Base-by-base conservation (phyloP, 2,888 invertebrate genomes). In the Oasisia sp. region DNA sequence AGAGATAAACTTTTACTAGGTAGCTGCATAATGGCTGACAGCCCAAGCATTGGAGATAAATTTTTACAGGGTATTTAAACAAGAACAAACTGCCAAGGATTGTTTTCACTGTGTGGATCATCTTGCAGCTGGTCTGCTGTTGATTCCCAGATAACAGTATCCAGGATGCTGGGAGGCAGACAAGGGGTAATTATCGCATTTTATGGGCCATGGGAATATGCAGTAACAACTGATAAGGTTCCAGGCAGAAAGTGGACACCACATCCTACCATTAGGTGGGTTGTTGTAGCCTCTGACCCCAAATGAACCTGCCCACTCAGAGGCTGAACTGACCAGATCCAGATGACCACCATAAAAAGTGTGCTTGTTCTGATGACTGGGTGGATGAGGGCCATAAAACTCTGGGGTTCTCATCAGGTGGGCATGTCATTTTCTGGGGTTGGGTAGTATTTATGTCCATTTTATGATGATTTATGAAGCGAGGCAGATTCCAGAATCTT, bases 181-280 rank as follows among this genome's bases (percentile, higher is more conserved):
- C 74, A 74, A 4, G n/a, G 74, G 74, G n/a, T 74, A 74, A 74
- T 74, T 74, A 74, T 74, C 27, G n/a, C 74, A 74, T 74, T 74
- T 74, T 74, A 74, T 74, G 74, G 74, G 74, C 74, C n/a, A 74
- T 74, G 74, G 19, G 74, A 74, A 74, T 74, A 19, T 74, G 74
- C 74, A 74, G 74, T 74, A 74, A 74, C 74, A 74, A 74, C 74
- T 74, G 74, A 74, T 74, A 74, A 74, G 74, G 74, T 74, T 74
- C 19, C 27, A 19, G 14, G 74, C 74, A 74, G 74, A 74, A 74
- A 74, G 74, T 74, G 74, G 74, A 74, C 74, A 74, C 74, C 74
- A 74, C 74, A 74, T 74, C 74, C 74, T 74, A 74, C 7, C 74
- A 74, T 74, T 74, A 74, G 74, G 74, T 74, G 74, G 74, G 74